Conservation (phyloP, 2,797 vertebrate species). For the Alca torda region DNA sequence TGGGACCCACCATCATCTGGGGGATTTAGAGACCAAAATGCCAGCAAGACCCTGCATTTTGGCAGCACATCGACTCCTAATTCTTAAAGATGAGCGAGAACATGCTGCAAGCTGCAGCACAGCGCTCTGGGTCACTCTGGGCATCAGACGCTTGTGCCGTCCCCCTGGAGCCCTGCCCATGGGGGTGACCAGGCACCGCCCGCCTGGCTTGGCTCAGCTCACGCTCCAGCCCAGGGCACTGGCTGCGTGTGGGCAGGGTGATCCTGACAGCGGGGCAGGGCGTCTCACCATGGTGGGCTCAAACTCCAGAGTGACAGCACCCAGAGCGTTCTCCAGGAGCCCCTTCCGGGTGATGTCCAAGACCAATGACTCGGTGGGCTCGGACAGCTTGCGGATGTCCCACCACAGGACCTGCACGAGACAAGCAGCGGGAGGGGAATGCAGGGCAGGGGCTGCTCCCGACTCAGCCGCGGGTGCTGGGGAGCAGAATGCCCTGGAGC, state of each 20-base stretch:
- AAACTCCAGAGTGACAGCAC: conserved; percentile 88
- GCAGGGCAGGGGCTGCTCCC: neutral
- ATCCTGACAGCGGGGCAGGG: neutral
- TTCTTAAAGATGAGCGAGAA: too few relatives aligned
- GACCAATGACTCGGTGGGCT: conserved; percentile 86
- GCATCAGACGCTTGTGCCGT: neutral
- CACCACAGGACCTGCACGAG: conserved; percentile 90
- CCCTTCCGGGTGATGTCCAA: conserved; percentile 85
- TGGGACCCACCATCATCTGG: rapidly evolving
- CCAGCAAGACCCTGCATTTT: neutral
- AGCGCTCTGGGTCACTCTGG: neutral
- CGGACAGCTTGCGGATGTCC: conserved; percentile 88
- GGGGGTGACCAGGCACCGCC: neutral
- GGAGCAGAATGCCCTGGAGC: neutral
- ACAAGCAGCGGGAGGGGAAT: neutral
- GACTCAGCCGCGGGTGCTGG: rapidly evolving
- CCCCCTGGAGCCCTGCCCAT: neutral
- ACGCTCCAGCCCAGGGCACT: neutral
- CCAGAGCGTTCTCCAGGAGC: conserved; percentile 82
- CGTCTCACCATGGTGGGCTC: conserved; percentile 86
- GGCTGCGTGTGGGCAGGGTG: neutral
- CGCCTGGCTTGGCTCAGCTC: neutral
- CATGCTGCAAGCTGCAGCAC: neutral
- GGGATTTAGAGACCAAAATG: neutral
- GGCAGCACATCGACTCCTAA: neutral